phyloP scores from a whole-genome alignment of 2,888 invertebrate species.

The Hypomecis punctinalis region DNA sequence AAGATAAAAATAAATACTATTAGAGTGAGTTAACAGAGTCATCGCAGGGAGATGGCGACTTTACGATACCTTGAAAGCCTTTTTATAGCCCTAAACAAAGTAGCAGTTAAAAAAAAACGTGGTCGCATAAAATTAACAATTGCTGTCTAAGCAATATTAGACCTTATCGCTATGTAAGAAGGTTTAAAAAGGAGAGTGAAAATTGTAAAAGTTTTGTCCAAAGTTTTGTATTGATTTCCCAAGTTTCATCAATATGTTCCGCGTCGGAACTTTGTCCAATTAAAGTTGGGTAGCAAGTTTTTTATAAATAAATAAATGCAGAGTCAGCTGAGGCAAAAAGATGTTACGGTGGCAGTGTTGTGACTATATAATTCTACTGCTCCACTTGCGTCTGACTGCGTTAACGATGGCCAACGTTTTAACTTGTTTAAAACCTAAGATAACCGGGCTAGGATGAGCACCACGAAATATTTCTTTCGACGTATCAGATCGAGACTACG shows the following conservation, averaged over 20 bases:
- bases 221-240: conserved; percentile 18
- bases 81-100: conserved; percentile 36
- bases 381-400: background rate
- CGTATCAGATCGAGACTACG: too few species aligned
- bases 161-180: background rate
- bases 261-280: conserved; percentile 23
- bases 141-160: background rate
- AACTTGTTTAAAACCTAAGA: too few species aligned
- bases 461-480: too few species aligned
- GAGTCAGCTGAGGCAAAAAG: background rate
- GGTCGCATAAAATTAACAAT: background rate
- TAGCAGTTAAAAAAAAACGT: conserved; percentile 21
- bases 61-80: conserved; percentile 39
- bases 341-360: background rate
- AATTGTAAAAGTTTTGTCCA: background rate
- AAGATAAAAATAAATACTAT: conserved; percentile 12
- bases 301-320: conserved; percentile 7
- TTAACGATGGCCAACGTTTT: too few species aligned
- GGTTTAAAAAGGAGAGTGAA: background rate
- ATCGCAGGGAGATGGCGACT: conserved; percentile 26
- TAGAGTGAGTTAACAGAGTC: conserved; percentile 25
- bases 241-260: conserved; percentile 20
- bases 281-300: conserved; percentile 14
- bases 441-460: too few species aligned
- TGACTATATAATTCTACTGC: background rate